Evolutionary conservation across 2,113 vertebrate species (phyloP).

Genomic region (Chloroceryle aenea): DNA sequence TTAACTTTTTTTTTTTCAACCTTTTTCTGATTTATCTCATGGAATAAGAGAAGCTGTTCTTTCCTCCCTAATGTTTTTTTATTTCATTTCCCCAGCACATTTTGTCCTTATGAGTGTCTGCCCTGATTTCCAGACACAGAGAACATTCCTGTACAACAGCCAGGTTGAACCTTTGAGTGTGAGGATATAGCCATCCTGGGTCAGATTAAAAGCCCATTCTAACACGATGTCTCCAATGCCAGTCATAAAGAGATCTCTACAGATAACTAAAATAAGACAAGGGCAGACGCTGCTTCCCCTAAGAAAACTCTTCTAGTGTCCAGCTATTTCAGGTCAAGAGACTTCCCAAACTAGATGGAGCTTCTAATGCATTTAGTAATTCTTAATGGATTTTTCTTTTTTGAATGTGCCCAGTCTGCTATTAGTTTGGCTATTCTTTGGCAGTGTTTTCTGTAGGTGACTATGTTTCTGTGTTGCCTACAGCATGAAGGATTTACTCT

Average conservation of each 20-base stretch:
- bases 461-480: not conserved
- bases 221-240: not conserved
- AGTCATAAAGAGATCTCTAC: not conserved
- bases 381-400: not conserved
- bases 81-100: not conserved
- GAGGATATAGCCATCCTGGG: not conserved
- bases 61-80: fast-evolving
- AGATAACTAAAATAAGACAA: not conserved
- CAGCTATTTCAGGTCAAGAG: not conserved
- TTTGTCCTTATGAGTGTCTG: not conserved
- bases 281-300: not conserved
- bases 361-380: not conserved
- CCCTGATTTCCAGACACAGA: not conserved
- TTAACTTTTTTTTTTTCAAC: no score
- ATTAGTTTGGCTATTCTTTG: not conserved
- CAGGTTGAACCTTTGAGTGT: not conserved
- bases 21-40: not conserved
- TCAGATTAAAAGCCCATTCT: not conserved
- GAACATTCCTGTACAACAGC: not conserved
- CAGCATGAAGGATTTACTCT: not conserved
- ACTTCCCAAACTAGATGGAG: not conserved
- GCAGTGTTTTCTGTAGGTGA: not conserved
- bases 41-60: not conserved
- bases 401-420: not conserved
- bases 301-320: not conserved